Evolutionary conservation across 2,113 vertebrate genomes (phyloP).

Genomic region (Oxyruncus cristatus): DNA sequence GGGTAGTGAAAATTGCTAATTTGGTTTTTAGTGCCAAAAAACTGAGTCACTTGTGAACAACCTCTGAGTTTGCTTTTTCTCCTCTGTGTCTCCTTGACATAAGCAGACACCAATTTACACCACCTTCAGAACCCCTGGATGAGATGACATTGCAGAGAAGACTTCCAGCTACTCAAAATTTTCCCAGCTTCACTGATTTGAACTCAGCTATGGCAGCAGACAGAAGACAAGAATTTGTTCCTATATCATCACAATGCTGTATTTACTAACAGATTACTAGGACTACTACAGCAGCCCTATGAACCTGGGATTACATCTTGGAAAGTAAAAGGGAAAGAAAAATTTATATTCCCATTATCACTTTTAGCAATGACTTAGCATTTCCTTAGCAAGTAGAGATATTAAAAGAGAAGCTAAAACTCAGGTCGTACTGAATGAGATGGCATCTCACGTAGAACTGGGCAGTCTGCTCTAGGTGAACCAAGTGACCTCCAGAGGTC

Average conservation of each 20-base stretch:
- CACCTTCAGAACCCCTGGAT: neutral
- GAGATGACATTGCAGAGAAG: neutral
- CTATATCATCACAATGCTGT: neutral
- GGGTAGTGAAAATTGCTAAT: neutral
- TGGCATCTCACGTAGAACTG: neutral
- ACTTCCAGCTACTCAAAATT: neutral
- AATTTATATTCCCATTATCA: neutral
- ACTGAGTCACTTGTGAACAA: neutral
- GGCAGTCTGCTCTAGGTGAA: neutral
- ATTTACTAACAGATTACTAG: neutral
- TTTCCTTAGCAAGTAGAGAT: neutral
- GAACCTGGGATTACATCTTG: neutral
- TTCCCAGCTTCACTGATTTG: neutral
- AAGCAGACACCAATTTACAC: neutral
- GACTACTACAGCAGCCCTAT: neutral
- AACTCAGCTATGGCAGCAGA: neutral
- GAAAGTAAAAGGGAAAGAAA: neutral
- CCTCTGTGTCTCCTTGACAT: neutral
- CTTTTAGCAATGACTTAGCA: neutral
- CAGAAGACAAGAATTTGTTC: neutral
- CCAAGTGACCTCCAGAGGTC: neutral
- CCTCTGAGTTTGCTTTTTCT: neutral
- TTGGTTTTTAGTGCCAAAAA: neutral
- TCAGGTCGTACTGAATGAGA: neutral
- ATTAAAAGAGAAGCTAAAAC: neutral